A percentile compares a stretch with the other conserved stretches of the same genome.
Conservation (phyloP, 2,797 vertebrate genomes). For the Parauchenoglanis ngamensis region DNA sequence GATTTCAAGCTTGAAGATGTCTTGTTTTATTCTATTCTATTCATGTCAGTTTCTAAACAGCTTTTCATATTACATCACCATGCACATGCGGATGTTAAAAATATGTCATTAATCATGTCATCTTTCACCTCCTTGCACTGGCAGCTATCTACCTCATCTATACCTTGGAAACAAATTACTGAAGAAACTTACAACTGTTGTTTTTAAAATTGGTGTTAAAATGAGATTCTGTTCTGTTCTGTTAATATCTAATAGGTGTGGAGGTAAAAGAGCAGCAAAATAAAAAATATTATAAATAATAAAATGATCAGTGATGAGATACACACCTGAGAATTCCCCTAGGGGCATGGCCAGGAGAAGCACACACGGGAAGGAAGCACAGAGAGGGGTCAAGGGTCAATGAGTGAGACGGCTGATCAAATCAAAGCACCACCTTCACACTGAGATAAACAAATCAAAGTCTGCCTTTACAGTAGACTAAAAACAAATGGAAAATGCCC, state of each 20-base stretch:
- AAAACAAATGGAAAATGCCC: slow-evolving; percentile 38
- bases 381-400: slow-evolving; percentile 81
- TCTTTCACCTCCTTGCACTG: background rate
- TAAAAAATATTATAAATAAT: slow-evolving; percentile 62
- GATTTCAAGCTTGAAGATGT: background rate
- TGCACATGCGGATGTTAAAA: slow-evolving; percentile 26
- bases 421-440: slow-evolving; percentile 59
- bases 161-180: background rate
- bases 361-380: slow-evolving; percentile 77
- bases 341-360: slow-evolving; percentile 85
- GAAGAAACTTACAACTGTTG: background rate
- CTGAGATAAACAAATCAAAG: slow-evolving; percentile 59
- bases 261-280: slow-evolving; percentile 55
- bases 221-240: background rate
- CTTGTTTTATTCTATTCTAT: background rate
- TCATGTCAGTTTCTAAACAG: background rate
- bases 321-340: slow-evolving; percentile 99
- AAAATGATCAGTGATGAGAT: slow-evolving; percentile 75
- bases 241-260: background rate
- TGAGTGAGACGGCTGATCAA: slow-evolving; percentile 65
- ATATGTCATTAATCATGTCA: background rate
- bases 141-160: background rate
- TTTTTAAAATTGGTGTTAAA: background rate
- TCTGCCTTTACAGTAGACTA: slow-evolving; percentile 60
- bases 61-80: background rate